These are phyloP conservation scores for Clitarchus hookeri DNA, from an alignment of 2,888 invertebrate species.

Conservation along the genomic window DNA sequence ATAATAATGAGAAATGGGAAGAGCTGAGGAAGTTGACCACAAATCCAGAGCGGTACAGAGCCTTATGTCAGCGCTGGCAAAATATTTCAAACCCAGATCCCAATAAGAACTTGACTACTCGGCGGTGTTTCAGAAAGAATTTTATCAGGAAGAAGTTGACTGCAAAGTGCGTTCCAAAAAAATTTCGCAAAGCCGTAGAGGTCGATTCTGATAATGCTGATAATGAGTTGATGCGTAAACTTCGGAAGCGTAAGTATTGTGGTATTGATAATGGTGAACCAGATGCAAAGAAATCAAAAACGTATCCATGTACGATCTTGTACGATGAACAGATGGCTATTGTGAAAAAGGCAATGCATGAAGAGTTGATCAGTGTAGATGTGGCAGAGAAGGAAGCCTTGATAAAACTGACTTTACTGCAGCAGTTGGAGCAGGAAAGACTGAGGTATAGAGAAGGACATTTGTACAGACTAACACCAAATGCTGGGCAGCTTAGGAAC, in stretches of 20 bases:
- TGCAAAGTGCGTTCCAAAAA: not conserved
- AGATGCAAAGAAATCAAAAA: not conserved
- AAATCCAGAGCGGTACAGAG: conserved; percentile 36
- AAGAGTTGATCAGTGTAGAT: not conserved
- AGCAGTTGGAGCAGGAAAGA: not conserved
- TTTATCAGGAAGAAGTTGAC: not conserved
- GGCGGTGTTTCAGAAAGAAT: not conserved
- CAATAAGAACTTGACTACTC: conserved; percentile 34
- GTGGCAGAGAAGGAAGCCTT: not conserved
- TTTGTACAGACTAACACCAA: not conserved
- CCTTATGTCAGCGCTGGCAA: conserved; percentile 35
- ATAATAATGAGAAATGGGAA: conserved; percentile 38
- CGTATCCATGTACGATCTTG: not conserved
- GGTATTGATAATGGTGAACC: not conserved
- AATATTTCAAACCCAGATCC: conserved; percentile 36
- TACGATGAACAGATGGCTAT: not conserved
- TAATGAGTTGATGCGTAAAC: not conserved
- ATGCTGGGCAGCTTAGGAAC: not conserved
- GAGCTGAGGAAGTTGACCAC: conserved; percentile 35
- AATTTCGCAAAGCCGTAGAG: not conserved
- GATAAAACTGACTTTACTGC: not conserved
- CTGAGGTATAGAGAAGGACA: not conserved
- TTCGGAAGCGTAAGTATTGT: not conserved
- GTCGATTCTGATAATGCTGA: not conserved
- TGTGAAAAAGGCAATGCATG: not conserved